A percentile compares a stretch with the other conserved stretches of the same genome.
Evolutionary conservation across 1,140 invertebrate species (phyloP).

Genomic region (Drosophila chauvacae): DNA sequence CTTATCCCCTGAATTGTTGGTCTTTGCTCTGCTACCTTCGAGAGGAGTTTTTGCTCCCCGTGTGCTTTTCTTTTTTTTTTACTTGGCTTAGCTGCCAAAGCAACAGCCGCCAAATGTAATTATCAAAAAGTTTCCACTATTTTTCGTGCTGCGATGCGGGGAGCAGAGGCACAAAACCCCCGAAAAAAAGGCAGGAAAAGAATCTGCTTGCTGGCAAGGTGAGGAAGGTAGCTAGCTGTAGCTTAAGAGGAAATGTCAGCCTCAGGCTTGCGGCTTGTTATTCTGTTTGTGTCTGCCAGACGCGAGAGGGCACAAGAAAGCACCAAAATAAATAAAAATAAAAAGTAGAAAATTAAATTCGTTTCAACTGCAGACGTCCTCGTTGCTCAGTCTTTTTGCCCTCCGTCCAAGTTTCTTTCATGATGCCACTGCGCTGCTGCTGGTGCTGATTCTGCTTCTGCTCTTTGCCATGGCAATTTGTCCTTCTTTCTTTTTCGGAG

Average conservation of each 20-base stretch:
- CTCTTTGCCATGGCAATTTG: slow-evolving; percentile 44
- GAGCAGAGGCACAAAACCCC: slow-evolving; percentile 19
- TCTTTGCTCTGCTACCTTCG: not conserved
- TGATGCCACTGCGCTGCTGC: slow-evolving; percentile 10
- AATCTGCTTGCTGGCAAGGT: slow-evolving; percentile 15
- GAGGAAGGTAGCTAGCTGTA: slow-evolving; percentile 11
- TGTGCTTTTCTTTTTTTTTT: slow-evolving; percentile 10
- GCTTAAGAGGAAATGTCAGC: slow-evolving; percentile 58
- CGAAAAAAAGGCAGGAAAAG: not conserved
- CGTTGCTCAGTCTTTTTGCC: slow-evolving; percentile 57
- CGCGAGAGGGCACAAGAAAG: slow-evolving; percentile 20
- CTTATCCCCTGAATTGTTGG: slow-evolving; percentile 11
- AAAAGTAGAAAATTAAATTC: slow-evolving; percentile 80
- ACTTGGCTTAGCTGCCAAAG: slow-evolving; percentile 59
- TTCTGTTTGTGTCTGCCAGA: slow-evolving; percentile 61
- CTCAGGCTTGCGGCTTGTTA: slow-evolving; percentile 59
- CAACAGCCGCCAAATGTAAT: slow-evolving; percentile 75
- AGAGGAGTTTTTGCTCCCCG: not conserved
- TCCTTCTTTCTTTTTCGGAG: slow-evolving; percentile 33
- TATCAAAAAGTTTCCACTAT: slow-evolving; percentile 79
- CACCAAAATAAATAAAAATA: slow-evolving; percentile 40
- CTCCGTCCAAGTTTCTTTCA: slow-evolving; percentile 17
- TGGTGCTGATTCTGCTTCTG: slow-evolving; percentile 1
- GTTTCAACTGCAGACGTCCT: slow-evolving; percentile 74
- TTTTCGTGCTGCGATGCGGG: slow-evolving; percentile 37